These are phyloP conservation scores for Kuschelorhynchus macadamiae DNA, from an alignment of 2,888 invertebrate genomes.

Conservation along the genomic window DNA sequence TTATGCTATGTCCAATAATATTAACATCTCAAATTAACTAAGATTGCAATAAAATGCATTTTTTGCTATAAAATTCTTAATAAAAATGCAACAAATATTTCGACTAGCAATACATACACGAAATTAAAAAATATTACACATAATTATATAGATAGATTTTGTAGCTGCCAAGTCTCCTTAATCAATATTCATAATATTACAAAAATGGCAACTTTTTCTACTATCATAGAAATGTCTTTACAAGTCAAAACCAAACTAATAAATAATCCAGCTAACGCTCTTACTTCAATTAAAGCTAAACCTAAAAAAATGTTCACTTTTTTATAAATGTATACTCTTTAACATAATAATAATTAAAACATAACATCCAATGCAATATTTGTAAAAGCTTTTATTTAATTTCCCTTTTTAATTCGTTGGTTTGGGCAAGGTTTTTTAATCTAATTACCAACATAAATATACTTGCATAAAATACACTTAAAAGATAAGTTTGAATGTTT, in stretches of 20 bases:
- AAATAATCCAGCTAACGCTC: constrained; percentile 7
- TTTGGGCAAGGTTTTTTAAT: too few relatives aligned
- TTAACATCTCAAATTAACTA: constrained; percentile 38
- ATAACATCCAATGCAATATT: too few relatives aligned
- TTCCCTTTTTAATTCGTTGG: too few relatives aligned
- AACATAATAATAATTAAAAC: too few relatives aligned
- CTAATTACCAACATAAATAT: too few relatives aligned
- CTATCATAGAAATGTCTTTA: constrained; percentile 26
- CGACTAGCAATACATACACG: constrained; percentile 37
- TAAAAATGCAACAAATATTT: constrained; percentile 41
- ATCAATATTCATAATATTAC: constrained; percentile 3
- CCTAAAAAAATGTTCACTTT: too few relatives aligned
- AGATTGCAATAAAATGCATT: constrained; percentile 29
- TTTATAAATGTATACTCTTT: too few relatives aligned
- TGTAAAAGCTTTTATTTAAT: too few relatives aligned
- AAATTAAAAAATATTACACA: constrained; percentile 30
- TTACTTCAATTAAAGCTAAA: too few relatives aligned
- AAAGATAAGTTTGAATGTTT: too few relatives aligned
- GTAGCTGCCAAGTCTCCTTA: constrained; percentile 24
- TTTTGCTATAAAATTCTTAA: constrained; percentile 33
- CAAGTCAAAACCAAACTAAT: constrained; percentile 1
- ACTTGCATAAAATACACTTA: too few relatives aligned
- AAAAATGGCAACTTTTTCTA: constrained; percentile 14
- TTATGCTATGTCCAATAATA: constrained; percentile 40
- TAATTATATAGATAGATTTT: constrained; percentile 16